Evolutionary conservation across 2,797 vertebrate species (phyloP).

Genomic region (Channallabes apus): DNA sequence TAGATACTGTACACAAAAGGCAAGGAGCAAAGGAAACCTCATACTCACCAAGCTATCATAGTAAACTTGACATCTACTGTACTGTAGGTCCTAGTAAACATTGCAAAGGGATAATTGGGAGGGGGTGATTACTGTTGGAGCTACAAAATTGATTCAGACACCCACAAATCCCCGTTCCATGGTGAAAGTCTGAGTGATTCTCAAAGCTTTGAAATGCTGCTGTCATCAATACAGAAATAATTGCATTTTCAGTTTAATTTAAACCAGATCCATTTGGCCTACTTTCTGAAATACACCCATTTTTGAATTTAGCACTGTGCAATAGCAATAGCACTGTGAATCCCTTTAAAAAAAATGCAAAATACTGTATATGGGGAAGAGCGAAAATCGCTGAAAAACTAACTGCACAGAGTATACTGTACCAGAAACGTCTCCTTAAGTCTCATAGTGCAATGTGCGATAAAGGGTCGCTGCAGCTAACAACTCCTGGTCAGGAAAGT

Average conservation of each 20-base stretch:
- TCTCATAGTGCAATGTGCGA: neutral
- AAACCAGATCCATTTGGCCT: conserved; percentile 1
- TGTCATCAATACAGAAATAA: neutral
- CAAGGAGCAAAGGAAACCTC: neutral
- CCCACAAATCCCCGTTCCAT: neutral
- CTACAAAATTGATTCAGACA: neutral
- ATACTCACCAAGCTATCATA: neutral
- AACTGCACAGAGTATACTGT: neutral
- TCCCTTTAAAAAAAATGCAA: neutral
- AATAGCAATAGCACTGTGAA: neutral
- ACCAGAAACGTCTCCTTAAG: neutral
- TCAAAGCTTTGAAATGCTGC: conserved; percentile 1
- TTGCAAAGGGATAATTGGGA: neutral
- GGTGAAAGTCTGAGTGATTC: neutral
- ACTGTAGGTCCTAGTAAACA: neutral
- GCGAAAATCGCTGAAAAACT: neutral
- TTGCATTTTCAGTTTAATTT: neutral
- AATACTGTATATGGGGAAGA: neutral
- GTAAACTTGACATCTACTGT: neutral
- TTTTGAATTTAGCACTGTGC: too few relatives aligned
- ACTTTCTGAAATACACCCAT: neutral
- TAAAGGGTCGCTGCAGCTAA: neutral
- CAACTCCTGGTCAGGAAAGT: conserved; percentile 2
- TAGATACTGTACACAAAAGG: neutral
- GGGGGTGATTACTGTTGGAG: neutral